Percentiles rank a stretch among this genome's conserved stretches.
phyloP scores from a whole-genome alignment of 2,797 vertebrate species.

The Emys orbicularis region DNA sequence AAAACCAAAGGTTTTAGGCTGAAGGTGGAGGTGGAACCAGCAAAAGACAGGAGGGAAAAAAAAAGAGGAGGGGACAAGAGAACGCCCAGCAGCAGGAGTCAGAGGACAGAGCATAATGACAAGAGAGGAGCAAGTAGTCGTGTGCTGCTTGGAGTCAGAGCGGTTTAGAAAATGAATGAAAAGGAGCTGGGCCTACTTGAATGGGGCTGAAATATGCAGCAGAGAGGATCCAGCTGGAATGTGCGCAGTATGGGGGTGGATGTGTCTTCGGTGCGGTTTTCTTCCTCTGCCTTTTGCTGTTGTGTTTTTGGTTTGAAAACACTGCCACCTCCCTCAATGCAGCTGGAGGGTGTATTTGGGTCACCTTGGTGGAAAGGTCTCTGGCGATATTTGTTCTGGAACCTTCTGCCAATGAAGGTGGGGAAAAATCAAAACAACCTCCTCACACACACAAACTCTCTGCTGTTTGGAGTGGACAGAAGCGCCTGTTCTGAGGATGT shows the following conservation, averaged over 20 bases:
- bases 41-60: neutral
- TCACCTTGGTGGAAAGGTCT: neutral
- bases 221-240: neutral
- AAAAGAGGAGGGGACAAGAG: too few relatives aligned
- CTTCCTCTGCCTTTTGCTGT: neutral
- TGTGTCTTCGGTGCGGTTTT: neutral
- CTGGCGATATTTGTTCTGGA: neutral
- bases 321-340: neutral
- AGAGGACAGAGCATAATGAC: neutral
- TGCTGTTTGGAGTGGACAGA: constrained; percentile 32
- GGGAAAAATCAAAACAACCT: neutral
- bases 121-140: neutral
- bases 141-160: neutral
- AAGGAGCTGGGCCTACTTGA: neutral
- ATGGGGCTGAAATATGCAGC: neutral
- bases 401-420: neutral
- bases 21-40: neutral
- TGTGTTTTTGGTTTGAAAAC: neutral
- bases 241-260: neutral
- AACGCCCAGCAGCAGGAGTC: neutral
- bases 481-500: constrained; percentile 7
- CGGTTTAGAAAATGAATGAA: neutral
- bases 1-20: neutral
- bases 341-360: neutral
- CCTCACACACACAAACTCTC: neutral